Base-by-base conservation (phyloP, 2,797 vertebrate genomes). In the Decapterus maruadsi region DNA sequence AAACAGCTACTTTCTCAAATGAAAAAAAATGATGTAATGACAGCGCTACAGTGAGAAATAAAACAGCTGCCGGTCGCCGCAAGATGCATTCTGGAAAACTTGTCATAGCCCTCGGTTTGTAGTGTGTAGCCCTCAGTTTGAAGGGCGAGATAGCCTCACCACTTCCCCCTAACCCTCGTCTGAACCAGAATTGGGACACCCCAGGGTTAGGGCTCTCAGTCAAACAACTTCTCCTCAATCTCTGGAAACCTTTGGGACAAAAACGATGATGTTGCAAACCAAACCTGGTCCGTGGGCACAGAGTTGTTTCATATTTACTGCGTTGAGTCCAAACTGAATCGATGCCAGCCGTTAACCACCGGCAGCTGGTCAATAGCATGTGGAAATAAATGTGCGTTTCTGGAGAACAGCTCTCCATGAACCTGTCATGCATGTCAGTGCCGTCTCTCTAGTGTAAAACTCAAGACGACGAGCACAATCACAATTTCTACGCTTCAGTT, bases 211-310 rank as follows among this genome's bases (percentile, higher is more conserved):
- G n/a, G n/a, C n/a, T n/a, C n/a, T n/a, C n/a, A n/a, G n/a, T n/a
- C n/a, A n/a, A n/a, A n/a, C 80, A 80, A 80, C 66, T 83, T 72
- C 70, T 72, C 73, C 74, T 83, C 66, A 65, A 66, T 74, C 45
- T 71, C 13, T 51, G 50, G 29, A 55, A 73, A 20, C 17, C 73
- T 78, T 73, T 57, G 50, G 63, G 0, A 42, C 13, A 46, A 73
- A 75, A 82, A 80, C 40, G 75, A 80, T 81, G 63, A 72, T 45
- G 69, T 66, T 64, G 36, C 1, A 1, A 82, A 55, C 58, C 75
- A 43, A 79, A 86, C 66, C 45, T 72, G 75, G 72, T 74, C 75
- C 67, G 70, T 67, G 76, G 10, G 77, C 68, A 56, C 34, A 6
- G 46, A 75, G 45, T 68, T 16, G 60, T 77, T 86, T 74, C 43